Evolutionary conservation across 2,888 invertebrate species (phyloP).

Genomic region (Cephus rjabovi): DNA sequence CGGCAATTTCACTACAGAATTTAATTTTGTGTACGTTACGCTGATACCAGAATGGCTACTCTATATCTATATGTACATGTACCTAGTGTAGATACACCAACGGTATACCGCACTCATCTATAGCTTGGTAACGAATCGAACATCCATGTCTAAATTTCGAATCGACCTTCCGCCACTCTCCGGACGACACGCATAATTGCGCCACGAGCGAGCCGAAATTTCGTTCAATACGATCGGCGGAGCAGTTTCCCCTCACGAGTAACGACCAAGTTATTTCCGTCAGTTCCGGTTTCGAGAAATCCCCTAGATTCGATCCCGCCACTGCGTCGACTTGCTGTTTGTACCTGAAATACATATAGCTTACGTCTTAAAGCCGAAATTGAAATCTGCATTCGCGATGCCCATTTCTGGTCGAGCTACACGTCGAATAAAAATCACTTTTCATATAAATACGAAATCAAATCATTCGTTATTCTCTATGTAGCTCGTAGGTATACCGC

Average conservation of each 20-base stretch:
- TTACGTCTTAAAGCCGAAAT: neutral
- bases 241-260: constrained; percentile 3
- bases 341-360: neutral
- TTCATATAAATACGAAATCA: neutral
- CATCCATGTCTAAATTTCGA: neutral
- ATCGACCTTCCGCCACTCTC: neutral
- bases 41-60: neutral
- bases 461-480: neutral
- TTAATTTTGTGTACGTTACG: neutral
- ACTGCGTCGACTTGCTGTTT: neutral
- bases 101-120: neutral
- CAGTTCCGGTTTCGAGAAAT: constrained; percentile 1
- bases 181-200: neutral
- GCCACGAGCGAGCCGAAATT: neutral
- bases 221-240: constrained; percentile 7
- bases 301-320: neutral
- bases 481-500: no score
- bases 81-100: neutral
- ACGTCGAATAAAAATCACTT: no score
- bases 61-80: neutral
- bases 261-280: constrained; percentile 7
- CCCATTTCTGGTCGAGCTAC: neutral
- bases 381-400: neutral
- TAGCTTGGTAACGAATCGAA: neutral
- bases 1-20: neutral